A percentile compares a stretch with the other conserved stretches of the same genome.
Evolutionary conservation across 2,113 vertebrate genomes (phyloP).

Genomic region (Crotalus viridis): DNA sequence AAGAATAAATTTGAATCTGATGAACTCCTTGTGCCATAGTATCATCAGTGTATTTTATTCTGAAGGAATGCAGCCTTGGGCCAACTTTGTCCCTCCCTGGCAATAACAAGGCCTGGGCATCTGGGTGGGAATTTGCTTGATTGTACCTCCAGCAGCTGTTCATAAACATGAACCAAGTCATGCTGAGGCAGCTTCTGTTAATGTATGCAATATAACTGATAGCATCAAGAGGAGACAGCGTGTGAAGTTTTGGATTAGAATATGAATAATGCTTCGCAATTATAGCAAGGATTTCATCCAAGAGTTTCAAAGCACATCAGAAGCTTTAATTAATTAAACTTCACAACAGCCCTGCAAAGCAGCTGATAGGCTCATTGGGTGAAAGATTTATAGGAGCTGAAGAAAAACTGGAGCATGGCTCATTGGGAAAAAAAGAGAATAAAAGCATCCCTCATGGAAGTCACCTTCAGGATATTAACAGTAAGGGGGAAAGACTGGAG

Average conservation of each 20-base stretch:
- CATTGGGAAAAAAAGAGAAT: conserved; percentile 1
- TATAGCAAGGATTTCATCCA: conserved; percentile 63
- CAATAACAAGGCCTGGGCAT: conserved; percentile 10
- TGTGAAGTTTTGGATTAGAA: conserved; percentile 64
- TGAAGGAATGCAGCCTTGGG: not conserved
- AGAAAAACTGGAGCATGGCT: not conserved
- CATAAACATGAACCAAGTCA: conserved; percentile 41
- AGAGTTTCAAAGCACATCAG: conserved; percentile 67
- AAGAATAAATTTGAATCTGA: conserved; percentile 3
- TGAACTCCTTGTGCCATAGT: not conserved
- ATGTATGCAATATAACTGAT: conserved; percentile 59
- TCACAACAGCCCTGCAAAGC: conserved; percentile 42
- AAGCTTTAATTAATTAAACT: conserved; percentile 65
- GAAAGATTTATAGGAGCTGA: not conserved
- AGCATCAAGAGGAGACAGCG: conserved; percentile 60
- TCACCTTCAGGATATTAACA: not conserved
- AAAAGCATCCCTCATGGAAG: not conserved
- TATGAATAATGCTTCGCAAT: conserved; percentile 67
- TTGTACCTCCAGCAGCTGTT: conserved; percentile 10
- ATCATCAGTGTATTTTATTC: not conserved
- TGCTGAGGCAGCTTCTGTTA: conserved; percentile 53
- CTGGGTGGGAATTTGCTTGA: conserved; percentile 10
- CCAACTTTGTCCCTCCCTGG: not conserved
- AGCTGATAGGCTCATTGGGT: conserved; percentile 37
- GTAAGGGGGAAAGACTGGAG: not conserved